These are phyloP conservation scores for Odontamblyopus rebecca DNA, from an alignment of 2,797 vertebrate genomes.

Conservation along the genomic window DNA sequence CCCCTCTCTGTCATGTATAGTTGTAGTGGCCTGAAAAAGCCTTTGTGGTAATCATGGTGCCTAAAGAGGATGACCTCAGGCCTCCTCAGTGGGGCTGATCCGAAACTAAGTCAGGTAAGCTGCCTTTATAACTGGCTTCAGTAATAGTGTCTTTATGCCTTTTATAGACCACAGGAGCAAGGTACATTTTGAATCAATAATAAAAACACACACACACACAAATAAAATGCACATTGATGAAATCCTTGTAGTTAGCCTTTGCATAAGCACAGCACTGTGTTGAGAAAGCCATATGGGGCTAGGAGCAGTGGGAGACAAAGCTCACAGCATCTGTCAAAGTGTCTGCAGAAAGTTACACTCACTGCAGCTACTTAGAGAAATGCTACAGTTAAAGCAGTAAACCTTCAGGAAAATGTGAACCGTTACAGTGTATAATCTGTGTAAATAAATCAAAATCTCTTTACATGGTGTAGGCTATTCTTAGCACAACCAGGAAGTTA, in stretches of 20 bases:
- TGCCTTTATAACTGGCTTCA: slow-evolving; percentile 24
- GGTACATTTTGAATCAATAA: neutral
- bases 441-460: neutral
- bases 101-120: slow-evolving; percentile 31
- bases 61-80: slow-evolving; percentile 62
- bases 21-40: slow-evolving; percentile 27
- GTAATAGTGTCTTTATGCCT: slow-evolving; percentile 3
- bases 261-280: slow-evolving; percentile 24
- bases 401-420: neutral
- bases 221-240: slow-evolving; percentile 8
- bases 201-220: neutral
- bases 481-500: slow-evolving; percentile 1
- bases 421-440: neutral
- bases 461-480: neutral
- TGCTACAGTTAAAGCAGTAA: slow-evolving; percentile 9
- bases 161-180: slow-evolving; percentile 3
- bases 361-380: neutral
- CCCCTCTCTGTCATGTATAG: slow-evolving; percentile 18
- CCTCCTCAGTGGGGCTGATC: slow-evolving; percentile 45
- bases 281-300: slow-evolving; percentile 49
- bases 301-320: slow-evolving; percentile 38
- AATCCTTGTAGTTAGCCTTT: slow-evolving; percentile 23
- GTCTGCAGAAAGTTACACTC: slow-evolving; percentile 27
- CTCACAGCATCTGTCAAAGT: slow-evolving; percentile 48
- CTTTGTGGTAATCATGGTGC: slow-evolving; percentile 26